Percentiles rank a stretch among this genome's conserved stretches.
phyloP scores from a whole-genome alignment of 2,113 vertebrate genomes.

The Oryzias curvinotus region DNA sequence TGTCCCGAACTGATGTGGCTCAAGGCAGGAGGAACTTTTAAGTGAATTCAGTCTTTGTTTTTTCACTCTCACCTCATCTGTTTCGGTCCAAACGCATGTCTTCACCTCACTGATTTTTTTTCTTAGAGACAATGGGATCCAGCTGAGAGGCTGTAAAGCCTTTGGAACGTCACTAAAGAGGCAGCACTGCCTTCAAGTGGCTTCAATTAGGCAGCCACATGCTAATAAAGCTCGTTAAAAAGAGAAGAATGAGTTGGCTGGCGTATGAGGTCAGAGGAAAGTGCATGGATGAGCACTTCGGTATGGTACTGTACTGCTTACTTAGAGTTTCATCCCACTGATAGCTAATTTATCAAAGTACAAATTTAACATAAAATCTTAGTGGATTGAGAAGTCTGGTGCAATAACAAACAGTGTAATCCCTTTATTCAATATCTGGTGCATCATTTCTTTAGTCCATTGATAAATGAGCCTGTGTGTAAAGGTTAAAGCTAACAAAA shows the following conservation, averaged over 20 bases:
- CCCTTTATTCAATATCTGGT: no score
- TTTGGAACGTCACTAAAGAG: constrained; percentile 71
- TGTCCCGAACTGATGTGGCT: constrained; percentile 38
- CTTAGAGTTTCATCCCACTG: no score
- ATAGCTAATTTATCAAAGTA: no score
- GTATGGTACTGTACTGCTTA: no score
- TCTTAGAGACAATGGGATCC: constrained; percentile 67
- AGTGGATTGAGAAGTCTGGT: no score
- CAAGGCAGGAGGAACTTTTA: constrained; percentile 43
- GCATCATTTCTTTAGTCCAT: no score
- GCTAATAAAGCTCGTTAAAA: constrained; percentile 68
- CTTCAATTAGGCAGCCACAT: constrained; percentile 76
- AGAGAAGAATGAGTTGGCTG: constrained; percentile 26
- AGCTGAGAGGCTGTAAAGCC: constrained; percentile 73
- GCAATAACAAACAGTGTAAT: no score
- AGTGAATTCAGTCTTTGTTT: constrained; percentile 49
- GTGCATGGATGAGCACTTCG: no score
- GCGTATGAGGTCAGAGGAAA: no score
- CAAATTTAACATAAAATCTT: no score
- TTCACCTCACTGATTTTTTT: constrained; percentile 43
- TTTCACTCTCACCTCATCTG: constrained; percentile 50
- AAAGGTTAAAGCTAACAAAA: neutral
- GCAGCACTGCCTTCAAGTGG: constrained; percentile 65
- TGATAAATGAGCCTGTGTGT: no score
- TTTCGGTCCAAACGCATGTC: constrained; percentile 39